phyloP scores from a whole-genome alignment of 2,888 invertebrate genomes.

The Gerris lacustris region DNA sequence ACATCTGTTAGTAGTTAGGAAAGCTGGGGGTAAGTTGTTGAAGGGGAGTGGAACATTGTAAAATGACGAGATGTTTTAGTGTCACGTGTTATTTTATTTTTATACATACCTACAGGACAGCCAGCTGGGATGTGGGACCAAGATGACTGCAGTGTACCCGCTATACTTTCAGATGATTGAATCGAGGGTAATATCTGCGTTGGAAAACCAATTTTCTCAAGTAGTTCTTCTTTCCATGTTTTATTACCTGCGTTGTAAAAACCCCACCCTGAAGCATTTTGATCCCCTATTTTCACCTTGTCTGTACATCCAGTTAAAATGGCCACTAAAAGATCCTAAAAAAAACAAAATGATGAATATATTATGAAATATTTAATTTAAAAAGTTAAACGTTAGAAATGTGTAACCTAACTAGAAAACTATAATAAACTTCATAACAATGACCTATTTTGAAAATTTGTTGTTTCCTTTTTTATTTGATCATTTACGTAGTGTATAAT shows the following conservation, averaged over 20 bases:
- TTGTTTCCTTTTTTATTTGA: too few species aligned
- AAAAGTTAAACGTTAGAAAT: too few species aligned
- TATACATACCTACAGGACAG: neutral
- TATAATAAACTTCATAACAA: too few species aligned
- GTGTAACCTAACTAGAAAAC: too few species aligned
- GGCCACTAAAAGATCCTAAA: neutral
- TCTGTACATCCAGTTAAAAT: neutral
- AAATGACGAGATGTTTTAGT: too few species aligned
- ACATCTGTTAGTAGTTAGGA: too few species aligned
- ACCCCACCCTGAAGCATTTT: neutral
- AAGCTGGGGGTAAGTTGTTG: too few species aligned
- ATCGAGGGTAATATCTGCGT: neutral
- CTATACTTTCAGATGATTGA: neutral
- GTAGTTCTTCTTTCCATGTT: neutral
- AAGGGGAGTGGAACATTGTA: too few species aligned
- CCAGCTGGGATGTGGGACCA: neutral
- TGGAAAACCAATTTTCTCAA: neutral
- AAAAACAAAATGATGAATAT: too few species aligned
- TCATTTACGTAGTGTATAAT: too few species aligned
- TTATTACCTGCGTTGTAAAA: neutral
- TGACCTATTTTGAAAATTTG: too few species aligned
- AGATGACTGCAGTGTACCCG: neutral
- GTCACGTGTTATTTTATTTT: neutral
- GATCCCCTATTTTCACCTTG: neutral
- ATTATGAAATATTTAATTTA: too few species aligned